Conservation (phyloP, 1,140 invertebrate species). For the Dinoponera quadriceps region DNA sequence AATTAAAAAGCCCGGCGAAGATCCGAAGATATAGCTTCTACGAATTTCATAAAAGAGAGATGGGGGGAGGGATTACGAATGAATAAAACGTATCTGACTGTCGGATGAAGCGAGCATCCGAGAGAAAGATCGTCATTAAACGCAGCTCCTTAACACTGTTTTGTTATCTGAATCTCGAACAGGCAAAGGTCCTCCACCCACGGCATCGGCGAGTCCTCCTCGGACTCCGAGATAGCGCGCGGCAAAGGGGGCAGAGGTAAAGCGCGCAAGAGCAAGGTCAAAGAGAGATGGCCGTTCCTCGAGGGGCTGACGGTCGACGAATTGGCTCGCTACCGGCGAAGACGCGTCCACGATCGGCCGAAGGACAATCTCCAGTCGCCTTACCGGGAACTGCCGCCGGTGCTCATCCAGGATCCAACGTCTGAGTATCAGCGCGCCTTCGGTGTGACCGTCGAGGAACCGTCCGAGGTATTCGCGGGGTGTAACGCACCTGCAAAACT, state of each 20-base stretch:
- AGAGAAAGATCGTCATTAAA: too few relatives aligned
- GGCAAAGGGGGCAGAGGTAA: conserved; percentile 65
- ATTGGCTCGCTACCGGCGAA: conserved; percentile 85
- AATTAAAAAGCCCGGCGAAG: too few relatives aligned
- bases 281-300: conserved; percentile 82
- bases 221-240: conserved; percentile 82
- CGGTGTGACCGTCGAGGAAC: conserved; percentile 75
- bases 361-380: conserved; percentile 79
- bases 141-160: not conserved
- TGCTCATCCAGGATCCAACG: conserved; percentile 66
- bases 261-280: conserved; percentile 69
- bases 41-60: too few relatives aligned
- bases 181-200: conserved; percentile 75
- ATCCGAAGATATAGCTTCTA: too few relatives aligned
- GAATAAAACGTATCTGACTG: too few relatives aligned
- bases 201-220: conserved; percentile 76
- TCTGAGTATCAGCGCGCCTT: conserved; percentile 82
- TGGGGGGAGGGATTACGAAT: too few relatives aligned
- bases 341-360: conserved; percentile 79
- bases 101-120: too few relatives aligned
- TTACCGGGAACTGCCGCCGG: conserved; percentile 24
- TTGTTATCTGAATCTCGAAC: conserved; percentile 1
- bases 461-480: conserved; percentile 66
- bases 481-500: not conserved
- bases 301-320: conserved; percentile 87